Evolutionary conservation across 2,797 vertebrate species (phyloP), one percentile per base, ranked within the genome.

Genomic region (Brotula barbata): DNA sequence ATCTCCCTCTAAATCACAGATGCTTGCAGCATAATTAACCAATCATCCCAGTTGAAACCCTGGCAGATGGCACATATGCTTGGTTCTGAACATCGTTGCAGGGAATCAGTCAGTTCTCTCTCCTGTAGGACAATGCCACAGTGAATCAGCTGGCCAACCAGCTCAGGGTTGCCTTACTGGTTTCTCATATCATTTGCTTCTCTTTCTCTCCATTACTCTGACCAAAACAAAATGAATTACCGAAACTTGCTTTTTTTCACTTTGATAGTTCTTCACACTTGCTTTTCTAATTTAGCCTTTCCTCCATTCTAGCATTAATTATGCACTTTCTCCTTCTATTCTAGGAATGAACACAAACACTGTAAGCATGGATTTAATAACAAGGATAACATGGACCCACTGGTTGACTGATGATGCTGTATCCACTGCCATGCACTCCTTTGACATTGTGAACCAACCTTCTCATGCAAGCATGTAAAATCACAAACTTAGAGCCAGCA

Each of bases 1-100:
- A 61, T 10, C 58, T 57, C 71, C 34, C 47, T 77, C 61, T 81
- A 82, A n/a, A 89, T 89, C 80, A 84, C 63, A 75, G 59, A 69
- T 58, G 54, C 25, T 58, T 46, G 66, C 58, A 40, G 71, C 73
- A 79, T 86, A 86, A 90, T 88, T 81, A 86, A 85, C 77, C 82
- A 83, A 86, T 87, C 83, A 70, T 52, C 62, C 64, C 50, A 62
- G 68, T 51, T 12, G 34, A 73, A 76, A 68, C 63, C 53, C 62
- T 51, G 57, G 73, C 81, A 77, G 76, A 57, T 41, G 43, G 58
- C 22, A 44, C 31, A 10, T 17, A 68, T 50, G 52, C 64, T 61
- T 33, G 7, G 54, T 73, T 81, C 74, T 80, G 45, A 64, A 54
- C 34, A 25, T 48, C 17, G 66, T 85, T 83, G 80, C 14, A 16